Evolutionary conservation across 2,113 vertebrate species (phyloP), one percentile per base, ranked within the genome.

Genomic region (Calonectris borealis): DNA sequence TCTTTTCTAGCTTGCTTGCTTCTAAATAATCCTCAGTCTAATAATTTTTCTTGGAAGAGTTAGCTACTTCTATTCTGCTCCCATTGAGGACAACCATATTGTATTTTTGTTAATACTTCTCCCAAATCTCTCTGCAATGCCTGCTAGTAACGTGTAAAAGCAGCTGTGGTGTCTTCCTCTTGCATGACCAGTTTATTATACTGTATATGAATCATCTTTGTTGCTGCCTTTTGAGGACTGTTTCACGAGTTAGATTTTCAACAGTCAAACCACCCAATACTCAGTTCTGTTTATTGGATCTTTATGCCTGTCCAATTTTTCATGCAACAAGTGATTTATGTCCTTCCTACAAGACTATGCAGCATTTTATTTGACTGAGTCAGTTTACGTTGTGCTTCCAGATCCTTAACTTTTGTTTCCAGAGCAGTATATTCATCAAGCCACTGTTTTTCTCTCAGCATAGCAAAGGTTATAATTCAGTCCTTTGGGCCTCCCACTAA

Each of bases 11-110:
- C 5, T 57, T 71, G 4, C 9, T 81, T 78, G 5, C 18, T 68
- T 84, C 32, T 57, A 40, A 88, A 49, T 10, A 49, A 40, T 18
- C 7, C 2, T 21, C 36, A 52, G 9, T 29, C 2, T 26, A n/a
- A 52, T 14, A 0, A 5, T 21, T 73, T 78, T 49, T 36, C 20
- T 78, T 58, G 22, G 5, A 46, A 66, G 8, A 46, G 3, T 17
- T 86, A 24, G 7, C 12, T 73, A 13, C 42, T 58, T 90, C 25
- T 38, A 7, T 71, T 80, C 5, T 16, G 2, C 9, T 66, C 42
- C 42, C 2, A 6, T 12, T 0, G 0, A 58, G 7, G 12, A 44
- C 14, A 79, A 13, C 3, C 0, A 32, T 36, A 15, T 10, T 11
- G 24, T 52, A 17, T 52, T 92, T 93, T 73, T 7, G 4, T 62